Evolutionary conservation across 2,113 vertebrate genomes (phyloP).

Genomic region (Halichoerus grypus): DNA sequence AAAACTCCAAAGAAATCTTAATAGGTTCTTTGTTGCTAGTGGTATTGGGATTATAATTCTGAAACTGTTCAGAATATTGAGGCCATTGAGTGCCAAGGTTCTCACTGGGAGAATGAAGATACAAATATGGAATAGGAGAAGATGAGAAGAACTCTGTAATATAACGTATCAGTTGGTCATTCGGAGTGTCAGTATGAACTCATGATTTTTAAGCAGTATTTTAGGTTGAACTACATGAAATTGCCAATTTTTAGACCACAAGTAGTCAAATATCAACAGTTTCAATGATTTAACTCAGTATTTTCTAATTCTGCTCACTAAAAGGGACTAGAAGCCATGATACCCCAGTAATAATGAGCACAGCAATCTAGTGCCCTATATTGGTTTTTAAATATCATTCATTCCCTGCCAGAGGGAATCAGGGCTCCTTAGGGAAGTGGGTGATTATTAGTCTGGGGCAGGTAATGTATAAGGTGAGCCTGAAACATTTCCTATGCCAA

Average conservation of each 20-base stretch:
- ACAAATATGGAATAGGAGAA: not conserved
- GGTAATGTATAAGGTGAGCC: not conserved
- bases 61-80: not conserved
- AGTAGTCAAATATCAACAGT: not conserved
- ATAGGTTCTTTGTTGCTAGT: not conserved
- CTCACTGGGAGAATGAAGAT: not conserved
- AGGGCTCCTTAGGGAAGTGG: not conserved
- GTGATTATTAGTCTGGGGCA: not conserved
- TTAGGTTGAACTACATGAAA: not conserved
- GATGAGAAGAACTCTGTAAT: not conserved
- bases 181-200: not conserved
- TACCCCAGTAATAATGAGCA: not conserved
- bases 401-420: not conserved
- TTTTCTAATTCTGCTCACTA: not conserved
- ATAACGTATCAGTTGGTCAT: not conserved
- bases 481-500: not conserved
- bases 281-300: not conserved
- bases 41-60: not conserved
- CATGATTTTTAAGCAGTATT: not conserved
- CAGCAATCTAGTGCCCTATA: not conserved
- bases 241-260: not conserved
- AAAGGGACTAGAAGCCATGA: not conserved
- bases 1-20: not conserved
- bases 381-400: not conserved
- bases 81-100: not conserved